These are phyloP conservation scores for Dreissena polymorpha DNA, from an alignment of 1,140 invertebrate genomes.

Conservation along the genomic window DNA sequence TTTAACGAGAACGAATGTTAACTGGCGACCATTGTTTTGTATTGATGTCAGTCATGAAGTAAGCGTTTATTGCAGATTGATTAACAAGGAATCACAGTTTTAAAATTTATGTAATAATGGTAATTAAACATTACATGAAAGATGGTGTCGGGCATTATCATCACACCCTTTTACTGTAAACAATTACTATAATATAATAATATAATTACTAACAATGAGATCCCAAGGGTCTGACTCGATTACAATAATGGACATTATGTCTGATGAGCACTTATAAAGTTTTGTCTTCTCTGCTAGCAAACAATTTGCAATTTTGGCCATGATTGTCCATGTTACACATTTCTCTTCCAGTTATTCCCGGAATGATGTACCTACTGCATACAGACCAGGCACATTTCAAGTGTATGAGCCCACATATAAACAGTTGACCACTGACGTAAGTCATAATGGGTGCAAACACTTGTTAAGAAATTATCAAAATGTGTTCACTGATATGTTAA, in stretches of 20 bases:
- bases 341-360: background rate
- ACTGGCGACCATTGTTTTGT: too few species aligned
- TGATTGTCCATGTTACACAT: background rate
- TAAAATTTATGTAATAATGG: too few species aligned
- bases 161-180: too few species aligned
- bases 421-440: background rate
- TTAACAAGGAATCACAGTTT: too few species aligned
- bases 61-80: too few species aligned
- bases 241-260: background rate
- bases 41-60: too few species aligned
- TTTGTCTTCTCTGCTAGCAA: background rate
- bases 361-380: slow-evolving; percentile 7
- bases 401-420: background rate
- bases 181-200: too few species aligned
- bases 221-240: background rate
- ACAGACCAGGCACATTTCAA: background rate
- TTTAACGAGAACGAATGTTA: too few species aligned
- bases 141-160: too few species aligned
- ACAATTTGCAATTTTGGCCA: background rate
- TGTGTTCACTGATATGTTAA: background rate
- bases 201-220: background rate
- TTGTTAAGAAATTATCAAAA: background rate
- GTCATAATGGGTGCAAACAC: background rate
- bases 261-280: background rate
- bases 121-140: too few species aligned